Evolutionary conservation across 2,113 vertebrate genomes (phyloP).

Genomic region (Ctenodactylus gundi): DNA sequence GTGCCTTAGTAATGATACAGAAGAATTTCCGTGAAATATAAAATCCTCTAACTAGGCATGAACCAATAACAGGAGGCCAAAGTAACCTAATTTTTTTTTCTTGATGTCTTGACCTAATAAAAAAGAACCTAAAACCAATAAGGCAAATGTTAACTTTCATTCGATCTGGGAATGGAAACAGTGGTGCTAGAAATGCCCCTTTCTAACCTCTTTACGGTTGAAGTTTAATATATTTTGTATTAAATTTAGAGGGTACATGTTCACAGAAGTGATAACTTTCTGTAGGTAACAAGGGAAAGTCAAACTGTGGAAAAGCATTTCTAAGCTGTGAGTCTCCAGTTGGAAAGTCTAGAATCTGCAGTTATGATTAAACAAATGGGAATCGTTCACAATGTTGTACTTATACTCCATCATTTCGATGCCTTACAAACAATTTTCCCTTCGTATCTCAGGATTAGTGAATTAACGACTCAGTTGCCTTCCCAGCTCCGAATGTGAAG

Average conservation of each 20-base stretch:
- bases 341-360: neutral
- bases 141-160: neutral
- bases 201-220: neutral
- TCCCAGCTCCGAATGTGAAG: neutral
- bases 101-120: neutral
- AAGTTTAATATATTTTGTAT: neutral
- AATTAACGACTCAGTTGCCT: neutral
- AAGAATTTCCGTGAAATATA: constrained; percentile 53
- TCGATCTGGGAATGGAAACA: neutral
- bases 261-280: neutral
- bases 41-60: constrained; percentile 46
- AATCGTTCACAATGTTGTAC: neutral
- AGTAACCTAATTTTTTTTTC: neutral
- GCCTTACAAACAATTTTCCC: neutral
- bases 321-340: neutral
- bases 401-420: neutral
- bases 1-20: neutral
- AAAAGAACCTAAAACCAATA: constrained; percentile 20
- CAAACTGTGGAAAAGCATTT: neutral
- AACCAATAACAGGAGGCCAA: constrained; percentile 22
- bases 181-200: neutral
- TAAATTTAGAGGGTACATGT: neutral
- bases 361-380: neutral
- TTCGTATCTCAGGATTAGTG: neutral
- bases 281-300: neutral